phyloP scores from a whole-genome alignment of 2,797 vertebrate species.

The Phalanger gymnotis region DNA sequence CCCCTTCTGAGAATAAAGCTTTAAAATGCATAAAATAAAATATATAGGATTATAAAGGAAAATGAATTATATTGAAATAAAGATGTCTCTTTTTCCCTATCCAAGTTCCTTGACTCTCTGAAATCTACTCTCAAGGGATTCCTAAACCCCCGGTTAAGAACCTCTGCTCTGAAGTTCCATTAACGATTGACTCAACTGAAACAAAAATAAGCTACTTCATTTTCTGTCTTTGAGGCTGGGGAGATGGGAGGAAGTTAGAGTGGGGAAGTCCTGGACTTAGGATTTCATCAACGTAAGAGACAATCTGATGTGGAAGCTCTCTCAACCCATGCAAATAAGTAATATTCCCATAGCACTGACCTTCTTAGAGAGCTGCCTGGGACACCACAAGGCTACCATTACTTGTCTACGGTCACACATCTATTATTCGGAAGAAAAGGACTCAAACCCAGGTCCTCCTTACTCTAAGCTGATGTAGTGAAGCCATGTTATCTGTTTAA shows the following conservation, averaged over 20 bases:
- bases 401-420: not conserved
- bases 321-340: not conserved
- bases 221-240: not conserved
- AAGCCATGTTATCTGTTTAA: not conserved
- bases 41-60: not conserved
- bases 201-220: not conserved
- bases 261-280: not conserved
- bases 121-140: not conserved
- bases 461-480: not conserved
- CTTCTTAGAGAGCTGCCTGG: not conserved
- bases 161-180: not conserved
- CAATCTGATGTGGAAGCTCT: not conserved
- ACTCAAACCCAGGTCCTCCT: not conserved
- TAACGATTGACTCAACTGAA: not conserved
- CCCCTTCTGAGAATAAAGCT: not conserved
- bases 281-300: not conserved
- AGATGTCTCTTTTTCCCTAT: not conserved
- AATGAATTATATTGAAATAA: not conserved
- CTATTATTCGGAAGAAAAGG: not conserved
- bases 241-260: not conserved
- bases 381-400: not conserved
- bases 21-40: not conserved
- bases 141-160: not conserved
- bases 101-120: not conserved
- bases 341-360: not conserved